Conservation (phyloP, 2,113 vertebrate genomes). For the Pycnonotus jocosus region DNA sequence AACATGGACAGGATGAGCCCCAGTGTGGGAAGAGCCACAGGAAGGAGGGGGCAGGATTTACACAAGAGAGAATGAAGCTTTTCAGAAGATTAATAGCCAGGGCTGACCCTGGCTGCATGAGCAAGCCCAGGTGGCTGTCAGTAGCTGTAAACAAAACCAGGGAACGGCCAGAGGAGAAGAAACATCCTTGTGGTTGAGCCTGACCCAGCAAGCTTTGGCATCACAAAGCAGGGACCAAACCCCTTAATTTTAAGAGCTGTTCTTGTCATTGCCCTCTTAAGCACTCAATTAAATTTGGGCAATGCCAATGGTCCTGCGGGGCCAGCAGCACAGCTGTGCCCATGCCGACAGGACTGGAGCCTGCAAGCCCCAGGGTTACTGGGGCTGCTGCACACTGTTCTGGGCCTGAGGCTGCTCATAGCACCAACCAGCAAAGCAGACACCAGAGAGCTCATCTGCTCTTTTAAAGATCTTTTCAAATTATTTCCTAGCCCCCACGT, state of each 20-base stretch:
- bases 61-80: not conserved
- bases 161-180: not conserved
- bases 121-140: slow-evolving; percentile 47
- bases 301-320: accelerated
- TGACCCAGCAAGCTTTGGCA: not conserved
- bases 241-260: not conserved
- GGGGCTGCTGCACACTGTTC: not conserved
- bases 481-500: not conserved
- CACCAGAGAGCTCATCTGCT: not conserved
- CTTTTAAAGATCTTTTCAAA: not conserved
- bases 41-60: slow-evolving; percentile 30
- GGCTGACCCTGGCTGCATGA: not conserved
- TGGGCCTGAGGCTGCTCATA: not conserved
- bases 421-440: not conserved
- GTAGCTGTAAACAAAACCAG: slow-evolving; percentile 24
- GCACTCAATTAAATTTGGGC: not conserved
- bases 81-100: slow-evolving; percentile 4
- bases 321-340: not conserved
- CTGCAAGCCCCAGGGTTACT: not conserved
- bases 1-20: not conserved
- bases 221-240: not conserved
- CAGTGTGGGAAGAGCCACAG: not conserved
- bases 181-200: not conserved
- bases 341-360: accelerated
- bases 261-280: not conserved